A percentile compares a stretch with the other conserved stretches of the same genome.
These are phyloP conservation scores for Elachura formosa DNA, from an alignment of 2,113 vertebrate genomes.

Conservation along the genomic window DNA sequence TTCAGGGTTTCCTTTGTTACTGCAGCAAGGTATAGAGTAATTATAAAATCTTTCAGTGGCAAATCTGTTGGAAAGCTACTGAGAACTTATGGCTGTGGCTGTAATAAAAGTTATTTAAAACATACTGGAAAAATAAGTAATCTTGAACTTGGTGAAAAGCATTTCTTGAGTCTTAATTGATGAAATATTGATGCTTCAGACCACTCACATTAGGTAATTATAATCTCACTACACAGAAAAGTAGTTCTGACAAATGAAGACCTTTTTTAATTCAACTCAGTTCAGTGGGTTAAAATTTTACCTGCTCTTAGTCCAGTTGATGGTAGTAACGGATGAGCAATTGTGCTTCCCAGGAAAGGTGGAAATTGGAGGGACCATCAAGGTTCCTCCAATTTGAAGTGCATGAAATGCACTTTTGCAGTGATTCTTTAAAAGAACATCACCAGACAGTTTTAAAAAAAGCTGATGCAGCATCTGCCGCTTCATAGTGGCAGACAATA, in stretches of 20 bases:
- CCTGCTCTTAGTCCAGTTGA: too few relatives aligned
- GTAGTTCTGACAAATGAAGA: neutral
- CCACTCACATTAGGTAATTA: neutral
- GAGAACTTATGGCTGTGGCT: neutral
- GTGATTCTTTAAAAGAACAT: neutral
- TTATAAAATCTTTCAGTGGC: neutral
- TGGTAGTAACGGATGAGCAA: neutral
- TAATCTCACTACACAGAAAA: neutral
- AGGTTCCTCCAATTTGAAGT: too few relatives aligned
- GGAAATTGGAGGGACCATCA: neutral
- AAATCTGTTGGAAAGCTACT: neutral
- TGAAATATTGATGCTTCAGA: neutral
- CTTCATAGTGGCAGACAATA: neutral
- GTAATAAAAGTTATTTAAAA: neutral
- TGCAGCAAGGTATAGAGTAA: neutral
- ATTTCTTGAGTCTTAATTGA: neutral
- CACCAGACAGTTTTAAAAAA: neutral
- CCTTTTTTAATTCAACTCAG: neutral
- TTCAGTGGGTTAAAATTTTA: neutral
- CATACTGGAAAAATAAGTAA: neutral
- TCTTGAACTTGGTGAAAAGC: neutral
- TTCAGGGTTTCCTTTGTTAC: neutral
- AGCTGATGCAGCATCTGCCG: neutral
- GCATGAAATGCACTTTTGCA: neutral
- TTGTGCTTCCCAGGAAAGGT: neutral